A percentile compares a stretch with the other conserved stretches of the same genome.
These are phyloP conservation scores for Mesitornis unicolor DNA, from an alignment of 2,113 vertebrate species.

Conservation along the genomic window DNA sequence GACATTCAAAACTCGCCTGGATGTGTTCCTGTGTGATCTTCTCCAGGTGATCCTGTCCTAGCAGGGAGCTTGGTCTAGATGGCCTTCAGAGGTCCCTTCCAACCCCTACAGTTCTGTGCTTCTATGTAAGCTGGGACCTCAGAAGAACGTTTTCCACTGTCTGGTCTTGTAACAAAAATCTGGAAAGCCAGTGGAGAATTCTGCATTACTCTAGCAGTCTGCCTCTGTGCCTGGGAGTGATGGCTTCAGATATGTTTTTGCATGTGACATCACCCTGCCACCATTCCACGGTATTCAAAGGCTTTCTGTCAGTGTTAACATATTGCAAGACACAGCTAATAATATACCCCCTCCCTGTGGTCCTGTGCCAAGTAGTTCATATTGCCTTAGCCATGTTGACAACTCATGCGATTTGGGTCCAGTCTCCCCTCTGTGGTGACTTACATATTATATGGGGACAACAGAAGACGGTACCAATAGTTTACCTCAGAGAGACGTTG, in stretches of 20 bases:
- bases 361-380: not conserved
- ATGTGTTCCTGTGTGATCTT: no score
- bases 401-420: not conserved
- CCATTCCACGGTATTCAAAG: rapidly evolving
- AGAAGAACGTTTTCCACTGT: not conserved
- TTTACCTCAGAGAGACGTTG: not conserved
- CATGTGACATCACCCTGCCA: rapidly evolving
- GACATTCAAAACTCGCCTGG: no score
- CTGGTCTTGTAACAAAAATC: not conserved
- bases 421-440: not conserved
- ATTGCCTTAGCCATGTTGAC: not conserved
- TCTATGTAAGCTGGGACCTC: not conserved
- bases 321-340: not conserved
- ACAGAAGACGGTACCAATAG: not conserved
- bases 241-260: not conserved
- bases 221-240: not conserved
- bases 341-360: no score
- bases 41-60: no score
- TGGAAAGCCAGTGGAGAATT: rapidly evolving
- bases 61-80: no score
- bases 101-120: no score
- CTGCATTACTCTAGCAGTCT: not conserved
- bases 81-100: no score
- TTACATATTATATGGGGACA: not conserved
- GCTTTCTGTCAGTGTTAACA: not conserved